phyloP scores from a whole-genome alignment of 2,113 vertebrate species.

The cat (Felis catus) region F.catus_Fca126_mat1.0 CM031411.1:88117501-88118000 shows the following conservation, averaged over 20 bases:
- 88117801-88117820: background rate
- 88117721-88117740: constrained; percentile 25
- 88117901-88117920: background rate
- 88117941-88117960: constrained; percentile 23
- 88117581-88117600: constrained; percentile 37
- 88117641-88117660: constrained; percentile 9
- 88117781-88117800: background rate
- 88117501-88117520: background rate
- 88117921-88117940: background rate
- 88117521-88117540: background rate
- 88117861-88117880: background rate
- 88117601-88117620: constrained; percentile 47
- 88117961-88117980: background rate
- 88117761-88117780: constrained; percentile 7
- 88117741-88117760: constrained; percentile 17
- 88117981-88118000: background rate
- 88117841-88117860: background rate
- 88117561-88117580: background rate
- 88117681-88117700: background rate
- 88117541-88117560: background rate
- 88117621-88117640: constrained; percentile 52
- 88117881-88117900: background rate
- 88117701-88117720: constrained; percentile 44
- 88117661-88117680: background rate
- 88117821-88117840: background rate